Conservation (phyloP, 1,140 invertebrate species). For the Drosophila chauvacae region DNA sequence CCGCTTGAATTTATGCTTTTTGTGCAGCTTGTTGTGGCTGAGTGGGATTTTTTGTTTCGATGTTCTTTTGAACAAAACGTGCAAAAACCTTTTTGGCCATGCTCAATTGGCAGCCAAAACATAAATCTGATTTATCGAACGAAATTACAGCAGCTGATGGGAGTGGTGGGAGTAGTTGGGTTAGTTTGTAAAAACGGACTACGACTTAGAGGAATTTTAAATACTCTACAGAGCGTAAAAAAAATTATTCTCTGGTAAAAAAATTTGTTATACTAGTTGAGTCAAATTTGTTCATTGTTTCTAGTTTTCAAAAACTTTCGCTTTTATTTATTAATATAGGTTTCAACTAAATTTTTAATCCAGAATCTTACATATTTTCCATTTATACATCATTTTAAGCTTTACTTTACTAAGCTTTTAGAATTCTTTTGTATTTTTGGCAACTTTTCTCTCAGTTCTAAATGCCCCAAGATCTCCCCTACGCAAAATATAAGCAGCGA, state of each 20-base stretch:
- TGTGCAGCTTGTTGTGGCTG: slow-evolving; percentile 8
- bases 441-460: not conserved
- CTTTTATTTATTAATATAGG: not conserved
- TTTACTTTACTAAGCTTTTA: not conserved
- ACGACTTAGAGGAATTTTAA: not conserved
- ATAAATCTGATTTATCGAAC: slow-evolving; percentile 66
- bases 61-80: slow-evolving; percentile 28
- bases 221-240: slow-evolving; percentile 10
- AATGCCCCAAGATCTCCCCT: not conserved
- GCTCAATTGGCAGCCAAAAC: slow-evolving; percentile 19
- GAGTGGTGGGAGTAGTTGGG: not conserved
- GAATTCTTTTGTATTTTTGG: not conserved
- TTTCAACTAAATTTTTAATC: not conserved
- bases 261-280: not conserved
- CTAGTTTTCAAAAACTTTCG: not conserved
- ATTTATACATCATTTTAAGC: no score
- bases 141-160: slow-evolving; percentile 44
- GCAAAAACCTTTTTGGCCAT: slow-evolving; percentile 22
- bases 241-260: not conserved
- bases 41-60: slow-evolving; percentile 11
- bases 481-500: slow-evolving; percentile 18
- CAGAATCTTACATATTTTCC: no score
- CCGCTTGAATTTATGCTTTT: slow-evolving; percentile 34
- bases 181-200: not conserved
- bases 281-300: not conserved